Evolutionary conservation across 2,888 invertebrate genomes (phyloP).

Genomic region (Pedicia rivosa): DNA sequence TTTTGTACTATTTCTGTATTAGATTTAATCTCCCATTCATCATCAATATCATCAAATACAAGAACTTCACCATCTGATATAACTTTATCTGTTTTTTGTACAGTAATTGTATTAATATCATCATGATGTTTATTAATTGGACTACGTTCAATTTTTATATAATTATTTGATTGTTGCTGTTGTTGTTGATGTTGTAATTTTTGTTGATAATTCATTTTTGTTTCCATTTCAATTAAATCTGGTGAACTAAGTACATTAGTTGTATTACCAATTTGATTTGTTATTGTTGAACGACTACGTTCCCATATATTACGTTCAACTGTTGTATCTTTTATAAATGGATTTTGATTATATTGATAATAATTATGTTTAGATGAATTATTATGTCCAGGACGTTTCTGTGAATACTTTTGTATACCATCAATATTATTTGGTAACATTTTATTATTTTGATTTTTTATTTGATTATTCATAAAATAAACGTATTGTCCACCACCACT

Average conservation of each 20-base stretch:
- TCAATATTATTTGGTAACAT: constrained; percentile 6
- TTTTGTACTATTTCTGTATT: background rate
- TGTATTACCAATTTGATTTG: constrained; percentile 16
- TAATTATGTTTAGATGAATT: constrained; percentile 2
- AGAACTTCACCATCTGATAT: constrained; percentile 63
- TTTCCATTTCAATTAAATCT: constrained; percentile 18
- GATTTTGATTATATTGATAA: constrained; percentile 11
- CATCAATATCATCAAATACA: constrained; percentile 74
- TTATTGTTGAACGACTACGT: constrained; percentile 5
- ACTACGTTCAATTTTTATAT: constrained; percentile 22
- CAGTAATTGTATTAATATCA: too few relatives aligned
- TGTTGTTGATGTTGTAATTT: constrained; percentile 17
- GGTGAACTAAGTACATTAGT: constrained; percentile 24
- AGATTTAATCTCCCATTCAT: constrained; percentile 54
- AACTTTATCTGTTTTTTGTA: constrained; percentile 29
- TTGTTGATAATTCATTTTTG: constrained; percentile 12
- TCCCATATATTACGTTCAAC: constrained; percentile 9
- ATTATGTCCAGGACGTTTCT: background rate
- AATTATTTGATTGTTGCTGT: too few relatives aligned
- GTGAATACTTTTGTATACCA: constrained; percentile 1
- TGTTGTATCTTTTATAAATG: constrained; percentile 12
- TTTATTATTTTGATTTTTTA: too few relatives aligned
- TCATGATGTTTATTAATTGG: constrained; percentile 17
- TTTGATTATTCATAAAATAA: too few relatives aligned
- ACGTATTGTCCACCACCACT: too few relatives aligned